Evolutionary conservation across 1,140 invertebrate genomes (phyloP).

Genomic region (Panagrolaimus sp.): DNA sequence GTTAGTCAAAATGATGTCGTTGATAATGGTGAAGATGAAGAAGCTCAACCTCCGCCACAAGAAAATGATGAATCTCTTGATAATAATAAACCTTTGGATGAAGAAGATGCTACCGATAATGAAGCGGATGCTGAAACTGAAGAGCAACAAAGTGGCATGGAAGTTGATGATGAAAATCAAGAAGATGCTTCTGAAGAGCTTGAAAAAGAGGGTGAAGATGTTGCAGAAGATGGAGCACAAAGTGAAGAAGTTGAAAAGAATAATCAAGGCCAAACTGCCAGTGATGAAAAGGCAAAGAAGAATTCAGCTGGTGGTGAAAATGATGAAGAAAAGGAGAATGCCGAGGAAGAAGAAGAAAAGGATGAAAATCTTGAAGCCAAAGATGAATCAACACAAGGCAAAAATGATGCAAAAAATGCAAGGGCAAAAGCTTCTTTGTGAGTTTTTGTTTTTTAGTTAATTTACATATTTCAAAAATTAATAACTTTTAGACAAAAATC

Average conservation of each 20-base stretch:
- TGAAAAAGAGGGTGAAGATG: conserved; percentile 32
- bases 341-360: conserved; percentile 15
- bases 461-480: background rate
- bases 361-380: conserved; percentile 8
- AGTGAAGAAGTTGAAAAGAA: conserved; percentile 26
- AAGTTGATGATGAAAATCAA: conserved; percentile 15
- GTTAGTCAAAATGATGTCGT: conserved; percentile 38
- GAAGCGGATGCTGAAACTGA: conserved; percentile 62
- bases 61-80: conserved; percentile 57
- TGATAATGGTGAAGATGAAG: conserved; percentile 32
- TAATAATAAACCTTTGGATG: conserved; percentile 45
- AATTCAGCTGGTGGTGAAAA: conserved; percentile 7
- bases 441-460: background rate
- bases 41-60: conserved; percentile 30
- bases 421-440: background rate
- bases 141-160: conserved; percentile 63
- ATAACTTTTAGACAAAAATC: conserved; percentile 11
- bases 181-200: conserved; percentile 8
- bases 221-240: conserved; percentile 29
- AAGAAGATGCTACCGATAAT: conserved; percentile 51
- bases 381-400: conserved; percentile 53
- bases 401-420: conserved; percentile 43
- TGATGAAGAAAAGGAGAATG: conserved; percentile 18
- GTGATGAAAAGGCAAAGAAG: conserved; percentile 28
- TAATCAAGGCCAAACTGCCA: conserved; percentile 30